Base-by-base conservation (phyloP, 2,888 invertebrate genomes). In the Melikaiella ostensackeni region DNA sequence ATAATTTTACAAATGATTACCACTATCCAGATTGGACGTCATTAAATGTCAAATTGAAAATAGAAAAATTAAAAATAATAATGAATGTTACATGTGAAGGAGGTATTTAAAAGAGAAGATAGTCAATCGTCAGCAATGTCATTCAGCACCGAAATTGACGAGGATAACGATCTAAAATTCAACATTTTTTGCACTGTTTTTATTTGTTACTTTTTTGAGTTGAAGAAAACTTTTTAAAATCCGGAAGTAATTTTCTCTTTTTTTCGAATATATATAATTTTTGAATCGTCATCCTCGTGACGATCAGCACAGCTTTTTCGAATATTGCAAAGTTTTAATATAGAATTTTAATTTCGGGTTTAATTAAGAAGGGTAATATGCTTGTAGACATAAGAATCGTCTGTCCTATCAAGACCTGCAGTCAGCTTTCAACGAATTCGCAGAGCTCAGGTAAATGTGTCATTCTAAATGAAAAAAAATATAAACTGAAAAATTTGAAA, bases 401-500 rank as follows among this genome's bases (percentile, higher is more conserved):
- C 92, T 95, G 95, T 93, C 95, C 95, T 92, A 94, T 95, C 92
- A 95, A 95, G 94, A 94, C 94, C 92, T 95, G 94, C 92, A 95
- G 94, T 91, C 95, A 95, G 92, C 94, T 94, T 88, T 95, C 95
- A 90, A 94, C 95, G 92, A 95, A 94, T 92, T 95, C 95, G 85
- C 95, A 94, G 92, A 93, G 94, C 91, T 95, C 95, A 95, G 95
- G 95, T 95, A 95, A 92, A 50, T 87, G 85, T 88, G 87, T 50
- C 30, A 70, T 70, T 55, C 5, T 21, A 50, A 82, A 83, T 46
- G n/a, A 55, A 50, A 70, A 70, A n/a, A 50, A 24, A 64, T 7
- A 46, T 16, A 38, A 33, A 70, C n/a, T 16, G 7, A 57, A 50
- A 46, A 46, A 70, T 66, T 30, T 66, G 21, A 9, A 19, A 19